A percentile compares a stretch with the other conserved stretches of the same genome.
phyloP scores from a whole-genome alignment of 2,797 vertebrate genomes.

The Danio albolineatus region DNA sequence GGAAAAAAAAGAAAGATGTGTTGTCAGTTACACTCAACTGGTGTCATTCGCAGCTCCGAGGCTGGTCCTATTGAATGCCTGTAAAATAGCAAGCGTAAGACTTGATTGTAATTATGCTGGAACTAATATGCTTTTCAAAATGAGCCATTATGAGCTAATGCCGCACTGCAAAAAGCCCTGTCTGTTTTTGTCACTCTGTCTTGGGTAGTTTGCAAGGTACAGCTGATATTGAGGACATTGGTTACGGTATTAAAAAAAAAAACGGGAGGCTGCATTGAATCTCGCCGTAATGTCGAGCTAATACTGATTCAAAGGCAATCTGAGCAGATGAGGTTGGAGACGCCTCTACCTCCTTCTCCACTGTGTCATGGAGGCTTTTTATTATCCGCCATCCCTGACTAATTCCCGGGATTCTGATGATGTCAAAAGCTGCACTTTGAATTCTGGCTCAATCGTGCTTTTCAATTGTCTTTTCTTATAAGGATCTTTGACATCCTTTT shows the following conservation, averaged over 20 bases:
- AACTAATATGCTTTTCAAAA: slow-evolving; percentile 89
- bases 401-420: slow-evolving; percentile 63
- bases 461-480: slow-evolving; percentile 50
- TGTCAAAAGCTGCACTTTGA: slow-evolving; percentile 61
- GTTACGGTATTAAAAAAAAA: slow-evolving; percentile 73
- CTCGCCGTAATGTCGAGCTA: slow-evolving; percentile 62
- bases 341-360: slow-evolving; percentile 57
- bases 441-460: slow-evolving; percentile 53
- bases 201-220: slow-evolving; percentile 80
- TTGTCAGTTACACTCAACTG: slow-evolving; percentile 85
- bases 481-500: slow-evolving; percentile 50
- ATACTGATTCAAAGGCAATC: slow-evolving; percentile 71
- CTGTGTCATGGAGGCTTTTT: slow-evolving; percentile 63
- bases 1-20: slow-evolving; percentile 68
- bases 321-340: slow-evolving; percentile 63
- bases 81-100: slow-evolving; percentile 80
- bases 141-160: slow-evolving; percentile 88
- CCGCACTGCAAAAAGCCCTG: slow-evolving; percentile 80
- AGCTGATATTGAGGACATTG: slow-evolving; percentile 80
- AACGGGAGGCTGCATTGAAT: slow-evolving; percentile 60
- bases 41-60: slow-evolving; percentile 81
- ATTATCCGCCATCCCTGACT: slow-evolving; percentile 64
- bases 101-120: slow-evolving; percentile 87
- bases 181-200: slow-evolving; percentile 81
- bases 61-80: slow-evolving; percentile 80